A percentile compares a stretch with the other conserved stretches of the same genome.
Evolutionary conservation across 2,888 invertebrate species (phyloP).

Genomic region (Caenorhabditis becei): DNA sequence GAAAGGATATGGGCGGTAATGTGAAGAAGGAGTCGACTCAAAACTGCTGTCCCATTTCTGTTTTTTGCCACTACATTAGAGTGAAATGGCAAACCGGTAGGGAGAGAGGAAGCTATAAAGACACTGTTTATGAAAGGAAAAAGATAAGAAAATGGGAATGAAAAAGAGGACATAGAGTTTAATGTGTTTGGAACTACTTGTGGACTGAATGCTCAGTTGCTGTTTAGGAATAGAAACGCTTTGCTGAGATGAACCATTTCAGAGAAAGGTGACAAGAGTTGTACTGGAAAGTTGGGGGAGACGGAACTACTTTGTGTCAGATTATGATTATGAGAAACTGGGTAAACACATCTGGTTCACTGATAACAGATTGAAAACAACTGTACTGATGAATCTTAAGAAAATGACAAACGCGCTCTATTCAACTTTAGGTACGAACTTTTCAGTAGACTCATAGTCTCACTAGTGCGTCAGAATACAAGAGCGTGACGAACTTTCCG

Average conservation of each 20-base stretch:
- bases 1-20: no score
- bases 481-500: no score
- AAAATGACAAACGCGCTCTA: no score
- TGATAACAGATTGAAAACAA: no score
- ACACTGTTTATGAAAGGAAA: background rate
- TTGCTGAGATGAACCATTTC: background rate
- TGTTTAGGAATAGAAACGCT: background rate
- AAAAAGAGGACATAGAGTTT: background rate
- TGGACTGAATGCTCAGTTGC: background rate
- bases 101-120: background rate
- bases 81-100: background rate
- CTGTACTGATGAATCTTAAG: no score
- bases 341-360: background rate
- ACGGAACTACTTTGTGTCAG: conserved; percentile 1
- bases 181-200: conserved; percentile 6
- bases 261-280: background rate
- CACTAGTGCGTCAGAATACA: no score
- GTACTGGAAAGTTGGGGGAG: no score
- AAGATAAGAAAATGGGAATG: conserved; percentile 3
- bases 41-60: background rate
- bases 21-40: no score
- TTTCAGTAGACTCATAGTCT: no score
- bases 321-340: background rate
- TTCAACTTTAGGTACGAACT: no score
- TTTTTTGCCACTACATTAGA: background rate